Conservation (phyloP, 2,113 vertebrate species). For the Sylvietta virens region DNA sequence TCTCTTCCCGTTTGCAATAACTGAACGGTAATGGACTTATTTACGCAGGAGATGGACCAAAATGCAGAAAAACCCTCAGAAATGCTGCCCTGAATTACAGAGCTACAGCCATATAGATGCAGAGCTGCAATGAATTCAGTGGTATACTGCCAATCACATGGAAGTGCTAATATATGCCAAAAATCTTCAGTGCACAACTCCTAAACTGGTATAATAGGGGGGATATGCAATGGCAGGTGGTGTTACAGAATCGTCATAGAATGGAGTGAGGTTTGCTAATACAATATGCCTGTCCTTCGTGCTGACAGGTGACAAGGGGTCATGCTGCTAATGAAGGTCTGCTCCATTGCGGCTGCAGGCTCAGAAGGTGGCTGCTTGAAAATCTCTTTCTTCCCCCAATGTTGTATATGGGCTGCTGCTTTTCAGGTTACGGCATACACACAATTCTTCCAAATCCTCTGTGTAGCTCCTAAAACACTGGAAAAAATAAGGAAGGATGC, state of each 20-base stretch:
- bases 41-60: background rate
- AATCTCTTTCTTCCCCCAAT: slow-evolving; percentile 22
- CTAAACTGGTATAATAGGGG: slow-evolving; percentile 57
- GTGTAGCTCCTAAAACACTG: background rate
- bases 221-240: slow-evolving; percentile 58
- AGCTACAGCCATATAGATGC: slow-evolving; percentile 24
- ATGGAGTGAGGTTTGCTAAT: slow-evolving; percentile 41
- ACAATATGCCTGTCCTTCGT: background rate
- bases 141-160: slow-evolving; percentile 49
- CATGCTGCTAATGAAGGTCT: slow-evolving; percentile 64
- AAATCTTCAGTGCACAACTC: slow-evolving; percentile 52
- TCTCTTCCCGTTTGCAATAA: background rate
- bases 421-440: background rate
- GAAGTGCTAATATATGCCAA: slow-evolving; percentile 63
- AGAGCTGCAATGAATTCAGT: slow-evolving; percentile 29
- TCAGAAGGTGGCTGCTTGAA: slow-evolving; percentile 24
- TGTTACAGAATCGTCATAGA: slow-evolving; percentile 23
- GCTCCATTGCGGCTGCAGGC: background rate
- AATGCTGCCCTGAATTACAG: background rate
- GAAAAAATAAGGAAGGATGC: background rate
- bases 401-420: background rate
- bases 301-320: slow-evolving; percentile 50
- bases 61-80: background rate
- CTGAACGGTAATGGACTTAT: background rate
- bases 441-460: background rate